Evolutionary conservation across 1,140 invertebrate species (phyloP).

Genomic region (Lanistes nyassanus): DNA sequence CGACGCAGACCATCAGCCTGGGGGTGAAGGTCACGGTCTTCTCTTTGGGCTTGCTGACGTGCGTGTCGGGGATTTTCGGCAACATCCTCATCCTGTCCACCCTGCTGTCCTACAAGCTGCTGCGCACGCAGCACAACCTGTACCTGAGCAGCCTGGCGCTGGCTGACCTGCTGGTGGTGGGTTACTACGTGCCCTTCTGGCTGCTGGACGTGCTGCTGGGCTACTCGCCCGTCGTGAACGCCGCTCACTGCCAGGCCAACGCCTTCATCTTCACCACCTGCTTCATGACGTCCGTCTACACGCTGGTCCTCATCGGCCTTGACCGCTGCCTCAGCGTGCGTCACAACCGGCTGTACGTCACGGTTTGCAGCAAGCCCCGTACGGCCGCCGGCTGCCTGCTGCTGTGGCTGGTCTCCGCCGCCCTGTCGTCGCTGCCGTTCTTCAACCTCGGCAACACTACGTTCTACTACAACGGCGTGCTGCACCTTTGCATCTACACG

Average conservation of each 20-base stretch:
- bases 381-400: neutral
- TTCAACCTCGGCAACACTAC: no score
- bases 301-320: slow-evolving; percentile 28
- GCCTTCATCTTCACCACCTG: slow-evolving; percentile 19
- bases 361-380: neutral
- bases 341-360: neutral
- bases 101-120: slow-evolving; percentile 53
- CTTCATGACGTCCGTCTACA: slow-evolving; percentile 67
- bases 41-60: slow-evolving; percentile 15
- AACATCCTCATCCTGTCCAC: slow-evolving; percentile 64
- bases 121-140: slow-evolving; percentile 65
- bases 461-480: no score
- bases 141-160: slow-evolving; percentile 64
- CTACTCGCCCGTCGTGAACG: slow-evolving; percentile 21
- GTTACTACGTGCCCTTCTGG: slow-evolving; percentile 83
- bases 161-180: slow-evolving; percentile 70
- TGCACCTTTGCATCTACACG: no score
- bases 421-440: no score
- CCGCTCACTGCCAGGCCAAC: slow-evolving; percentile 25
- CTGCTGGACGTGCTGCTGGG: slow-evolving; percentile 22
- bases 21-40: slow-evolving; percentile 11
- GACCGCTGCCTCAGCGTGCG: slow-evolving; percentile 37
- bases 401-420: slow-evolving; percentile 4
- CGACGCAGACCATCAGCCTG: neutral
- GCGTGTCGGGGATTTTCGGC: slow-evolving; percentile 40